A percentile compares a stretch with the other conserved stretches of the same genome.
phyloP scores from a whole-genome alignment of 2,113 vertebrate species.

The Gnathochromis pfefferi region DNA sequence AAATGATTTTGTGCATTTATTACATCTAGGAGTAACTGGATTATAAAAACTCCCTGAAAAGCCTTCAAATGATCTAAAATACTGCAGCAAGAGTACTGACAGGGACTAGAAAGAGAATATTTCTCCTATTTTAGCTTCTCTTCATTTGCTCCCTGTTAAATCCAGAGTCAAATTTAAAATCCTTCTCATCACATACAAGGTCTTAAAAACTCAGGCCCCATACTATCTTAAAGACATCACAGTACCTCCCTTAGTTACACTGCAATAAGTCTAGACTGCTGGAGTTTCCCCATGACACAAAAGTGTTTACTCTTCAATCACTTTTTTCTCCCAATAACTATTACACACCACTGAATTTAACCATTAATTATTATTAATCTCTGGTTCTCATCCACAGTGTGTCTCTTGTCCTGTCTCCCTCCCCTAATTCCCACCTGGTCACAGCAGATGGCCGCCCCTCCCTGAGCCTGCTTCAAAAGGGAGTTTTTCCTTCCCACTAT shows the following conservation, averaged over 20 bases:
- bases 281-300: background rate
- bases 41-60: background rate
- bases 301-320: background rate
- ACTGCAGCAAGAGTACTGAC: background rate
- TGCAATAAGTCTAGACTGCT: background rate
- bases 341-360: background rate
- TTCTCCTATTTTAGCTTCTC: background rate
- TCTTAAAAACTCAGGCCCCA: background rate
- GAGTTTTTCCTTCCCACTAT: background rate
- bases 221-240: background rate
- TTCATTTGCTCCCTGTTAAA: background rate
- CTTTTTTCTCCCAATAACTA: accelerated
- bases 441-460: background rate
- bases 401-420: background rate
- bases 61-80: background rate
- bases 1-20: background rate
- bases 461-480: background rate
- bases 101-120: background rate
- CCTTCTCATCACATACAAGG: background rate
- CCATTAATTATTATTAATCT: background rate
- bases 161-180: background rate
- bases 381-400: background rate
- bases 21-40: background rate
- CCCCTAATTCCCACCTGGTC: background rate
- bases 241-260: background rate